Evolutionary conservation across 2,113 vertebrate species (phyloP), one percentile per base, ranked within the genome.

Genomic region (Phoenicopterus ruber): DNA sequence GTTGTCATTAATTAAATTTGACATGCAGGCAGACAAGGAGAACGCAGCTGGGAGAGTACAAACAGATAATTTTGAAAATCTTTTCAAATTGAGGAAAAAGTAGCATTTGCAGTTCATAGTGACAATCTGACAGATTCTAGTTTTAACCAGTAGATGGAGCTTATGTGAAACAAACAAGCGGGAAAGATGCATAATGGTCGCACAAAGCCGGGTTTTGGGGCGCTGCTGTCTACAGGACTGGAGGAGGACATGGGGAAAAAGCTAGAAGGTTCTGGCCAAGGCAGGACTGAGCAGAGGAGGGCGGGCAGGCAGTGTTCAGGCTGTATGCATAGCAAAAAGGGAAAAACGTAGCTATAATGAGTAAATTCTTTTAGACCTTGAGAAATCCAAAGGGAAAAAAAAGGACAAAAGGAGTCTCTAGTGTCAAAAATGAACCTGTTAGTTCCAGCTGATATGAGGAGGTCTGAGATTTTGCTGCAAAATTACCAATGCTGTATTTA

Each of bases 81-180:
- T 87, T 93, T 77, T 24, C 42, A 50, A 58, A 86, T 0, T 13
- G 62, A 54, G 50, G 54, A 7, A 34, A 63, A 86, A 67, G 28
- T 15, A 79, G 25, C 36, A 31, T 63, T 89, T 86, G 77, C 8
- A 29, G 25, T 55, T 91, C 17, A 1, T 22, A 29, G 55, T 31
- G 70, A 49, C 83, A 88, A n/a, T 19, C 36, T 19, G 40, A n/a
- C 17, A 65, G 83, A 25, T 95, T 82, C 87, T 58, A 10, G 40
- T 49, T 65, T 32, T 88, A 85, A 88, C 96, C 97, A 91, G 91
- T 89, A 97, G 95, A 40, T 95, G 95, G 96, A 95, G 97, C 91
- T 91, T 95, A 89, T 1, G 94, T 86, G 96, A 96, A 95, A 93
- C 50, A 54, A 92, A 97, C 91, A 76, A 57, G 67, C 0, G 1